phyloP scores from a whole-genome alignment of 2,797 vertebrate species.

The Ciconia nigra region DNA sequence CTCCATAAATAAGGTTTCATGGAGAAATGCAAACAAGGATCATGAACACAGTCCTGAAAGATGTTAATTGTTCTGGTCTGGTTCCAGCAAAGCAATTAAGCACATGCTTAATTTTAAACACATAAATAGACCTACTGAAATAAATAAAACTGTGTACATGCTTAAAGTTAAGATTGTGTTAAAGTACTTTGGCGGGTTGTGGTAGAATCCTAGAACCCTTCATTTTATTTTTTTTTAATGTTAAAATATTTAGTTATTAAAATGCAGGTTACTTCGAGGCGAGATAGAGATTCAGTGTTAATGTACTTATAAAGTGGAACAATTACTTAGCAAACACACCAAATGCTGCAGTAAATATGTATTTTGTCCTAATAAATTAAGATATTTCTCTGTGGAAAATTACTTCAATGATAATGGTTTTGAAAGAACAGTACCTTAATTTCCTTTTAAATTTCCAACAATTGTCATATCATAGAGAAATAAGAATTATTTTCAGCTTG shows the following conservation, averaged over 20 bases:
- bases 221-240: background rate
- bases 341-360: background rate
- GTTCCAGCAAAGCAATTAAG: conserved; percentile 57
- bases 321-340: background rate
- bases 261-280: background rate
- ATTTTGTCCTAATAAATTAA: background rate
- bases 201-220: background rate
- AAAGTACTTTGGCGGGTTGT: background rate
- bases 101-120: conserved; percentile 51
- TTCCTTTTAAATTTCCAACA: background rate
- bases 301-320: background rate
- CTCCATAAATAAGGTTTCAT: conserved; percentile 53
- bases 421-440: background rate
- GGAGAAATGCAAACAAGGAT: conserved; percentile 43
- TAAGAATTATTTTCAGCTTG: background rate
- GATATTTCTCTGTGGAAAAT: background rate
- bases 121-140: conserved; percentile 9
- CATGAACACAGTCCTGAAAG: conserved; percentile 28
- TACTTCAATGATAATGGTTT: background rate
- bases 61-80: conserved; percentile 34
- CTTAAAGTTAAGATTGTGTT: conserved; percentile 18
- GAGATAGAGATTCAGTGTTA: background rate
- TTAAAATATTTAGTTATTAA: background rate
- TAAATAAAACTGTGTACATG: conserved; percentile 1
- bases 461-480: background rate